Base-by-base conservation (phyloP, 2,797 vertebrate genomes). In the Gorsachius magnificus region DNA sequence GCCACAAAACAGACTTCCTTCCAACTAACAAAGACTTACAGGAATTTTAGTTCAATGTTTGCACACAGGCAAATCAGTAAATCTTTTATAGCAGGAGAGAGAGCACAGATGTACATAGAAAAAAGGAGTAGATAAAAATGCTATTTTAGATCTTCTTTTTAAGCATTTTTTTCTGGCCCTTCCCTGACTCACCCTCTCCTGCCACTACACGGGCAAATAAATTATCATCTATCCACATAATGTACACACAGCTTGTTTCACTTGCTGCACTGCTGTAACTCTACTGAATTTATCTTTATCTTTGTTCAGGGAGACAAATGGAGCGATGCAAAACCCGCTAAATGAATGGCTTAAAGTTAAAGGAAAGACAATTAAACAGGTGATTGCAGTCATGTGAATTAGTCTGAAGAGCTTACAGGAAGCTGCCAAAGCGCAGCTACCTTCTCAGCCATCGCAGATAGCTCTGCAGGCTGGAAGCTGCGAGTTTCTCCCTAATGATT, bases 1-100 rank as follows among this genome's bases (percentile, higher is more conserved):
- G 43, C 72, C 88, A 89, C 80, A 79, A 70, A 94, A 24, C 64
- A 83, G 71, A 76, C 60, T 83, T 84, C 82, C 63, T 83, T 90
- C 78, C 90, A 95, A 74, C 57, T 78, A 93, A 87, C 43, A 85
- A 71, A 89, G 53, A 64, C 54, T 94, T 87, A 89, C 83, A 90
- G 64, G 86, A 87, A 91, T 94, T 88, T 51, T 9, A 87, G 36
- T 60, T 50, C 4, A 0, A 48, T 1, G 11, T 53, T 68, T 36
- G 53, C 81, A 92, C 1, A 13, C 75, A 80, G 65, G 74, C 80
- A 90, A 58, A 63, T 38, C n/a, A 46, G 74, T 65, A 41, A 66
- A 89, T 77, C 68, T 58, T 57, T 50, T 64, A 50, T 1, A 77
- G 60, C 43, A 74, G 75, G n/a, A 89, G 77, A 88, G 43, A 72